phyloP scores from a whole-genome alignment of 1,140 invertebrate genomes.

The Bombus waltoni region DNA sequence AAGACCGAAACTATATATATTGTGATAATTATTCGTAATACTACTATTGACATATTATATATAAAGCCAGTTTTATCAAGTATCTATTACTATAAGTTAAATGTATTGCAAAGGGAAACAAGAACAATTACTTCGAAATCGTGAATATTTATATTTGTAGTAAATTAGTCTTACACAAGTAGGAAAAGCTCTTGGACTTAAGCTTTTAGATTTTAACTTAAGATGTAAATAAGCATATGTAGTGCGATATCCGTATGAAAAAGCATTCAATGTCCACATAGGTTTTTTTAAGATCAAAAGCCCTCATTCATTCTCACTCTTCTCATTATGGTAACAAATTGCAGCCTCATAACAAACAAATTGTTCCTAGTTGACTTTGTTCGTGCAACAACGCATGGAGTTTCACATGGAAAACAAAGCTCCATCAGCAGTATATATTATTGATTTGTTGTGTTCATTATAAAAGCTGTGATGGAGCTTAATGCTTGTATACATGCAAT shows the following conservation, averaged over 20 bases:
- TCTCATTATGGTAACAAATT: slow-evolving; percentile 68
- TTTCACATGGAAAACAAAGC: slow-evolving; percentile 54
- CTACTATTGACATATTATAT: background rate
- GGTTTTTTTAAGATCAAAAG: slow-evolving; percentile 57
- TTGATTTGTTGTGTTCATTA: slow-evolving; percentile 28
- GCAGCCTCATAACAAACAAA: slow-evolving; percentile 67
- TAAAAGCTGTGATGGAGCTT: slow-evolving; percentile 37
- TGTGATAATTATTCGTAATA: background rate
- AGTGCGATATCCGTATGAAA: slow-evolving; percentile 58
- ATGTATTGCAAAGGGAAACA: slow-evolving; percentile 24
- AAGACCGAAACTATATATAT: background rate
- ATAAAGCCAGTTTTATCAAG: background rate
- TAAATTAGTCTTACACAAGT: slow-evolving; percentile 69
- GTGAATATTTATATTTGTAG: slow-evolving; percentile 68
- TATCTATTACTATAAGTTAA: background rate
- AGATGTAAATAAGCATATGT: slow-evolving; percentile 64
- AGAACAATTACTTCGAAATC: slow-evolving; percentile 55
- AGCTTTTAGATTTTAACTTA: slow-evolving; percentile 57
- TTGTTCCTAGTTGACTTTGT: slow-evolving; percentile 60
- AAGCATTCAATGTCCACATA: slow-evolving; percentile 61
- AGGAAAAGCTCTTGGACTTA: slow-evolving; percentile 62
- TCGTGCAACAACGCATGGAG: slow-evolving; percentile 46
- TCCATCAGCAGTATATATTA: slow-evolving; percentile 35
- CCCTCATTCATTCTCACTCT: slow-evolving; percentile 58
- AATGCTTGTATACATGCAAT: slow-evolving; percentile 55